These are phyloP conservation scores for Centroberyx gerrardi DNA, from an alignment of 2,797 vertebrate species.

Conservation along the genomic window DNA sequence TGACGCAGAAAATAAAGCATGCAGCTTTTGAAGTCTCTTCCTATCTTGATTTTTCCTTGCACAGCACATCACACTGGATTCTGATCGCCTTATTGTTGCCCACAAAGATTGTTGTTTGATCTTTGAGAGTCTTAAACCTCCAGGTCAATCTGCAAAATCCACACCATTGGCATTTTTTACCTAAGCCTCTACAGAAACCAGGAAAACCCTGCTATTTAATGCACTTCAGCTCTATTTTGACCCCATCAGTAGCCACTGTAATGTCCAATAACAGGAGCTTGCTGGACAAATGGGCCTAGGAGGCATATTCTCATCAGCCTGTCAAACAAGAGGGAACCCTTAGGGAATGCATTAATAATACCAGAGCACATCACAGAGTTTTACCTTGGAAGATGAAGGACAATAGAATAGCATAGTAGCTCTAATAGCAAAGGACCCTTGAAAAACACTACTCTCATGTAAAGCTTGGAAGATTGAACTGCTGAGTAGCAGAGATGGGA, in stretches of 20 bases:
- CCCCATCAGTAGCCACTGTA: conserved; percentile 20
- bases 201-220: conserved; percentile 10
- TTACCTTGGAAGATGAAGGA: conserved; percentile 7
- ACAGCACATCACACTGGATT: background rate
- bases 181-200: background rate
- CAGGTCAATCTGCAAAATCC: background rate
- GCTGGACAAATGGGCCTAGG: background rate
- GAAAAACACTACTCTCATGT: background rate
- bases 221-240: conserved; percentile 10
- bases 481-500: background rate
- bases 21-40: too few species aligned
- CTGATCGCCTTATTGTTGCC: background rate
- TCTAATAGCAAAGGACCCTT: background rate
- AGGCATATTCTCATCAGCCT: conserved; percentile 16
- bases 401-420: background rate
- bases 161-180: background rate
- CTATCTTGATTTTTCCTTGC: background rate
- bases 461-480: background rate
- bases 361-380: background rate
- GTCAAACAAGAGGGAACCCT: background rate
- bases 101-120: background rate
- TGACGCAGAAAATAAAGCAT: too few species aligned
- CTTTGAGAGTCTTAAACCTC: background rate
- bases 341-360: background rate
- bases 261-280: conserved; percentile 5